phyloP scores from a whole-genome alignment of 1,140 invertebrate species.

The Drosophila paulistorum region DNA sequence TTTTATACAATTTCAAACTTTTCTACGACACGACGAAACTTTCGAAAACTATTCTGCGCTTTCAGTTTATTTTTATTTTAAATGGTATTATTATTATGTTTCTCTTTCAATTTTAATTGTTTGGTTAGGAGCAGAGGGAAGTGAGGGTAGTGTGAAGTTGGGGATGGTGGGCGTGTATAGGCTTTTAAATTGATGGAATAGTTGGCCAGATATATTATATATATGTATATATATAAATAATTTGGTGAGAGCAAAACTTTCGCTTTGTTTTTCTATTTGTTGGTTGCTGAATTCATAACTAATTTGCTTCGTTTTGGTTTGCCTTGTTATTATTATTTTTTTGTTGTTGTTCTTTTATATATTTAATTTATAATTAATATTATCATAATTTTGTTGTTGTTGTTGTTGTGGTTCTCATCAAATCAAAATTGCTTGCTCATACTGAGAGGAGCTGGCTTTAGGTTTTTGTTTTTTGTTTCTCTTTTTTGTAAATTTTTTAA shows the following conservation, averaged over 20 bases:
- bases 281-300: conserved; percentile 50
- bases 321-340: not conserved
- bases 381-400: conserved; percentile 55
- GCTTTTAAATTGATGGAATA: conserved; percentile 14
- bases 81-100: conserved; percentile 15
- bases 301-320: conserved; percentile 57
- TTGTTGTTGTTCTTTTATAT: conserved; percentile 22
- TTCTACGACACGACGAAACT: conserved; percentile 69
- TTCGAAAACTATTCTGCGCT: conserved; percentile 57
- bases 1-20: conserved; percentile 70
- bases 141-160: conserved; percentile 14
- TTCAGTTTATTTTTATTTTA: conserved; percentile 25
- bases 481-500: conserved; percentile 79
- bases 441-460: conserved; percentile 54
- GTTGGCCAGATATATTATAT: conserved; percentile 37
- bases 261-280: conserved; percentile 13
- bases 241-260: conserved; percentile 8
- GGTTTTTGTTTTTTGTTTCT: conserved; percentile 28
- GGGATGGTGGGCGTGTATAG: conserved; percentile 24
- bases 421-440: conserved; percentile 69
- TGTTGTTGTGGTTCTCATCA: conserved; percentile 45
- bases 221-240: conserved; percentile 30
- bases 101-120: conserved; percentile 37
- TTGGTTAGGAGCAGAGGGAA: conserved; percentile 15
- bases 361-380: conserved; percentile 76